Percentiles rank a stretch among this genome's conserved stretches.
Conservation (phyloP, 1,140 invertebrate genomes). For the Diplogasteroides magnus region DNA sequence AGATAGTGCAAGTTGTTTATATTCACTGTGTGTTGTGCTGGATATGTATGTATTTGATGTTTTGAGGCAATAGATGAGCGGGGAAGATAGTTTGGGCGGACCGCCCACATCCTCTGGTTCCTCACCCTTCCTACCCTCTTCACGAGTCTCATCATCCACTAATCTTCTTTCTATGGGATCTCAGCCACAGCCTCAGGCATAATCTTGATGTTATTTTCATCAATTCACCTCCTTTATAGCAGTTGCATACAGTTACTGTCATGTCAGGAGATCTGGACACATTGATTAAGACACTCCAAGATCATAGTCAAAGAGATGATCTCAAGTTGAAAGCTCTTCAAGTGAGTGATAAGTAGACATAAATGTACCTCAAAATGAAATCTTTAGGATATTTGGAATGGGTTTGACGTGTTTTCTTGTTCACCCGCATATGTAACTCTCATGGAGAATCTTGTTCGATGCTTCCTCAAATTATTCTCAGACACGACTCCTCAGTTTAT, state of each 20-base stretch:
- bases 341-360: background rate
- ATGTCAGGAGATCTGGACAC: background rate
- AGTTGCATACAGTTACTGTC: background rate
- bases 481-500: slow-evolving; percentile 14
- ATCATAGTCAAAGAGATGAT: background rate
- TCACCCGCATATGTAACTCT: background rate
- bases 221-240: background rate
- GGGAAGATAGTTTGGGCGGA: background rate
- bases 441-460: slow-evolving; percentile 5
- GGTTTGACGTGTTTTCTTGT: background rate
- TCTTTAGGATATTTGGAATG: background rate
- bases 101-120: background rate
- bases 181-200: too few species aligned
- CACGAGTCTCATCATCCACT: background rate
- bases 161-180: background rate
- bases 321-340: slow-evolving; percentile 9
- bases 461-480: background rate
- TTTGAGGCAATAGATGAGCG: too few species aligned
- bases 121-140: background rate
- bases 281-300: background rate
- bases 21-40: too few species aligned
- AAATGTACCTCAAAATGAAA: background rate
- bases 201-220: background rate
- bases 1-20: too few species aligned
- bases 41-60: too few species aligned